Conservation (phyloP, 1,140 invertebrate species). For the Calliopsis andreniformis region DNA sequence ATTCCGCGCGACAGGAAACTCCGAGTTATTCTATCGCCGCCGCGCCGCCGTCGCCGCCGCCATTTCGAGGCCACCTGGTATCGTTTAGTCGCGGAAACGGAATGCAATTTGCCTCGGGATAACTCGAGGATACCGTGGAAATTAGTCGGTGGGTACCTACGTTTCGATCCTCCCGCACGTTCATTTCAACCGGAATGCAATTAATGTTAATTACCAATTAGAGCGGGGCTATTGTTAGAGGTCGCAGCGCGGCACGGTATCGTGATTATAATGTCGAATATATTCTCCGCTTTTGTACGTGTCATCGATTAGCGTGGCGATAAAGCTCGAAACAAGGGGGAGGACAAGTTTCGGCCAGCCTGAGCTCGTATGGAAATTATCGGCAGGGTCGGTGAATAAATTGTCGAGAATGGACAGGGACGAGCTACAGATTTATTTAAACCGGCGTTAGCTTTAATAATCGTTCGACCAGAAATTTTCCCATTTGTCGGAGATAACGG, state of each 20-base stretch:
- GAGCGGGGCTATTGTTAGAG: neutral
- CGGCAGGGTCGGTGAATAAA: too few species aligned
- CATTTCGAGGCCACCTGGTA: neutral
- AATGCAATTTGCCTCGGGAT: neutral
- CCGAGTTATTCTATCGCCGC: too few species aligned
- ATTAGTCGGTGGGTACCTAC: neutral
- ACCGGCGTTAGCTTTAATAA: neutral
- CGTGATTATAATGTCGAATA: neutral
- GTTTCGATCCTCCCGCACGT: neutral
- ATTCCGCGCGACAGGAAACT: too few species aligned
- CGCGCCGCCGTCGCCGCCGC: too few species aligned
- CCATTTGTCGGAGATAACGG: too few species aligned
- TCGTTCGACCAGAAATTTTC: too few species aligned
- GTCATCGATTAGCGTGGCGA: neutral
- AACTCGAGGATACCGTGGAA: neutral
- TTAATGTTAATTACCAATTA: constrained; percentile 21
- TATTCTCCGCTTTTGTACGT: neutral
- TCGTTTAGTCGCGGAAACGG: neutral
- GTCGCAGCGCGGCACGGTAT: neutral
- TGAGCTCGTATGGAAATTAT: too few species aligned
- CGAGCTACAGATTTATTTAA: neutral
- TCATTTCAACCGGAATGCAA: neutral
- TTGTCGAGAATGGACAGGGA: neutral
- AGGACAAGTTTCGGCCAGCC: neutral
- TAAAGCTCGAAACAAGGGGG: neutral